Evolutionary conservation across 2,113 vertebrate species (phyloP).

Genomic region (Rhea americana): DNA sequence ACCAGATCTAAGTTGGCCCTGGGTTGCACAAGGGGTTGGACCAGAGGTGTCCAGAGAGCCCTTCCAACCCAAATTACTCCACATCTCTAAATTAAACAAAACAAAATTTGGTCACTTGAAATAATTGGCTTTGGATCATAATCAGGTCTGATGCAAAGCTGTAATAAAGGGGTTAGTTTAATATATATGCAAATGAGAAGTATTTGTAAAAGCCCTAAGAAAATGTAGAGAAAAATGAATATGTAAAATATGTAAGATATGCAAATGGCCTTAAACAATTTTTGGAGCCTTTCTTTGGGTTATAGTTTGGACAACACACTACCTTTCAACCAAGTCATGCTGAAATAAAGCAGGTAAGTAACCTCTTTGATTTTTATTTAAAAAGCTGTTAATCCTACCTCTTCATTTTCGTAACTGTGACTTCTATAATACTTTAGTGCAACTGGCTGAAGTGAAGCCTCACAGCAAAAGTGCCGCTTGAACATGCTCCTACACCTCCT

Average conservation of each 20-base stretch:
- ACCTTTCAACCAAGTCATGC: background rate
- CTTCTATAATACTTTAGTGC: background rate
- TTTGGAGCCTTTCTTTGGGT: background rate
- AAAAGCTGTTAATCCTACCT: background rate
- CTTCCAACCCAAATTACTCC: background rate
- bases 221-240: background rate
- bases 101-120: background rate
- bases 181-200: background rate
- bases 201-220: background rate
- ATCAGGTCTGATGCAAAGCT: fast-evolving
- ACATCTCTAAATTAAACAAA: fast-evolving
- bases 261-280: background rate
- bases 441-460: background rate
- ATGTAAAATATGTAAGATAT: background rate
- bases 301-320: background rate
- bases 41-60: background rate
- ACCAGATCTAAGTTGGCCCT: fast-evolving
- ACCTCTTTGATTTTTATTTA: background rate
- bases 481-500: fast-evolving
- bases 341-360: background rate
- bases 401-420: background rate
- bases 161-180: background rate
- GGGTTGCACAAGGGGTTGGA: too few relatives aligned
- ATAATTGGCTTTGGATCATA: background rate
- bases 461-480: background rate